Evolutionary conservation across 2,888 invertebrate genomes (phyloP), one percentile per base, ranked within the genome.

Genomic region (Coecobrya sp.): DNA sequence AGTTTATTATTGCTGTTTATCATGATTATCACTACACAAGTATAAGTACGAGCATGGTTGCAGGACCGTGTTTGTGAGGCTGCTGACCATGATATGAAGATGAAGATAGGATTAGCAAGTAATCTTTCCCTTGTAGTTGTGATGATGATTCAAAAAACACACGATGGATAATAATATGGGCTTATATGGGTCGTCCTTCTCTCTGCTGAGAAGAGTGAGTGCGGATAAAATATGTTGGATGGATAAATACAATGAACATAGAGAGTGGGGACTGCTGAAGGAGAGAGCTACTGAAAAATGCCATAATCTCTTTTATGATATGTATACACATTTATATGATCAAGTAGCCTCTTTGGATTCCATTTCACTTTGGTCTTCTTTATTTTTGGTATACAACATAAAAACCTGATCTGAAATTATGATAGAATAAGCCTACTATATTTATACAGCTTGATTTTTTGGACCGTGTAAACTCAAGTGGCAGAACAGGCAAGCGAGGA

Each of bases 401-500:
- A 1, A 49, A 36, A 36, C 36, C 36, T 49, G 49, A 49, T 49
- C 10, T 49, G n/a, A 55, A 11, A 5, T 55, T 16, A 5, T 19
- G n/a, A 76, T 45, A 76, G 49, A 76, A 25, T 49, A 25, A 22
- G 13, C 36, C 11, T 36, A 7, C 4, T 70, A 19, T 11, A 36
- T 36, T 36, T 13, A 25, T 76, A 10, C 11, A 22, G 25, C 49
- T 76, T 45, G 22, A 76, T 2, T 76, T 76, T 76, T 76, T 76
- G 76, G 76, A 76, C 76, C 76, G 76, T 76, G 49, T 45, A 76
- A 76, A 22, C 30, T 76, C 13, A 76, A 49, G 36, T 68, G 68
- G 76, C 76, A 76, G 45, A 49, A 45, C 76, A 22, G 22, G 42
- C 22, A 76, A n/a, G n/a, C n/a, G 13, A 45, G 25, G 49, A 11